Base-by-base conservation (phyloP, 2,113 vertebrate species). In the Hypanus sabinus region DNA sequence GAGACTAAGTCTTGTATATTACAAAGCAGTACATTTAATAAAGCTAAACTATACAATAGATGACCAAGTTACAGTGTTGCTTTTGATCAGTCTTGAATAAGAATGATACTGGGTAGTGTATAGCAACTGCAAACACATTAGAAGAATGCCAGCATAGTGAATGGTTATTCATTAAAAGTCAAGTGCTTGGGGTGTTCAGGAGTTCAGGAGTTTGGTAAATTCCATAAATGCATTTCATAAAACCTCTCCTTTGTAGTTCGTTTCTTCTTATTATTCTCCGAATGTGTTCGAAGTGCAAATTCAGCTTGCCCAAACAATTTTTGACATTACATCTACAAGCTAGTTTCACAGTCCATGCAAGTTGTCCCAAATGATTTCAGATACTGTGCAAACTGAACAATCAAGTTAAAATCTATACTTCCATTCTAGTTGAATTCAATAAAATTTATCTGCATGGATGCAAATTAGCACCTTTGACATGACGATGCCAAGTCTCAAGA, bases 71-170 rank as follows among this genome's bases (percentile, higher is more conserved):
- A 71, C 65, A 38, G 65, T 33, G 14, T 30, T 33, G 18, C 57
- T 65, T 33, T 24, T 92, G 90, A 71, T 46, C 20, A 16, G 90
- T 71, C 60, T 18, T 71, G 90, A 92, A 92, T 92, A 92, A 71
- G 90, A 88, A 88, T 16, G 68, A 71, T 38, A 92, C 90, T 71
- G 90, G 33, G 90, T 92, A 10, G 65, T 71, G 22, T 92, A 20
- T 70, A 92, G 90, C 68, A 92, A 92, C 68, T 71, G 65, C 36
- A 92, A 46, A 92, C 68, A 9, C 36, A 65, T 92, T 71, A 70
- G 22, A 92, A 92, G 90, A 92, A 92, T 92, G 90, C 90, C 68
- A 73, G 90, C 71, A 46, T 14, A 92, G 11, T 92, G 90, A 71
- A 92, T 71, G 90, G 68, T n/a, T 71, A 38, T 71, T 92, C 90